phyloP scores from a whole-genome alignment of 1,140 invertebrate species.

The Scaptodrosophila lebanonensis region DNA sequence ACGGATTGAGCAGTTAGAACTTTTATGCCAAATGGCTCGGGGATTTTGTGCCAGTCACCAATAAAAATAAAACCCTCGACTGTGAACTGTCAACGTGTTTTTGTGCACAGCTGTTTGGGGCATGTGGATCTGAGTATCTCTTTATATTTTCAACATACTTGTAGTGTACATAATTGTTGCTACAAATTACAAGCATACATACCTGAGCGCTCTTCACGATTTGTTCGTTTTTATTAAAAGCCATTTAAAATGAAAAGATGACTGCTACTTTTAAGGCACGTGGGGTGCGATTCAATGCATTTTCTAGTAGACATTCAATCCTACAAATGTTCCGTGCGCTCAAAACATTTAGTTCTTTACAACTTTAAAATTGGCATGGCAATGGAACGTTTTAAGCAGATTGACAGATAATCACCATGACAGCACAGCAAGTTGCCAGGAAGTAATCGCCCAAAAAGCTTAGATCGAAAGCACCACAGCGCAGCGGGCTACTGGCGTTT shows the following conservation, averaged over 20 bases:
- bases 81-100: constrained; percentile 6
- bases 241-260: too few species aligned
- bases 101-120: too few species aligned
- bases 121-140: too few species aligned
- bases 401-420: constrained; percentile 26
- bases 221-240: too few species aligned
- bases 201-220: too few species aligned
- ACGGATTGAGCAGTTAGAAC: constrained; percentile 24
- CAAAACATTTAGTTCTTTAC: too few species aligned
- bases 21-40: constrained; percentile 34
- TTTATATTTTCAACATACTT: too few species aligned
- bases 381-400: not conserved
- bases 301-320: too few species aligned
- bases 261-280: constrained; percentile 8
- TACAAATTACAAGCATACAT: constrained; percentile 32
- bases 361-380: constrained; percentile 8
- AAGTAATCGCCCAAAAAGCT: constrained; percentile 24
- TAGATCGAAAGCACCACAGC: not conserved
- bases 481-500: constrained; percentile 11
- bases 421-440: not conserved
- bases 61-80: constrained; percentile 7
- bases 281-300: too few species aligned
- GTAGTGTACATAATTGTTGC: constrained; percentile 34
- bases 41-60: constrained; percentile 38
- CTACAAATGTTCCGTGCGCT: too few species aligned